Percentiles rank a stretch among this genome's conserved stretches.
phyloP scores from a whole-genome alignment of 37 sponge, comb jelly and placozoan genomes.

The Halichondria panicea region DNA sequence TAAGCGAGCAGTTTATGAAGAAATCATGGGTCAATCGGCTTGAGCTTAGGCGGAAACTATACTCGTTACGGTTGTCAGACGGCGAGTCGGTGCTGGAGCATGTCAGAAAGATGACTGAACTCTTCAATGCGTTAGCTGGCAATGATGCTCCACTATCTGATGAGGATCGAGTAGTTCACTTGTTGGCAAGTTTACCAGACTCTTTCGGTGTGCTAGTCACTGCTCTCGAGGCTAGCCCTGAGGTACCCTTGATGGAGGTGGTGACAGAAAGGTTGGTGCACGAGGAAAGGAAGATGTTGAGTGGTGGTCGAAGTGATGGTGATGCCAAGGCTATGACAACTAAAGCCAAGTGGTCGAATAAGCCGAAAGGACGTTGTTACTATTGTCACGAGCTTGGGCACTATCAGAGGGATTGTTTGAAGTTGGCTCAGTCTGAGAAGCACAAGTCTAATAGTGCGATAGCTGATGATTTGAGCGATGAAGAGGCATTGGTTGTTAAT shows the following conservation, averaged over 20 bases:
- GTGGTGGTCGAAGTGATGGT: no score
- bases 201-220: slow-evolving; percentile 53
- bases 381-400: no score
- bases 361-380: no score
- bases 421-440: neutral
- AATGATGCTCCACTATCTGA: slow-evolving; percentile 20
- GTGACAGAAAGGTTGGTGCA: slow-evolving; percentile 52
- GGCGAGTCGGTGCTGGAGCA: slow-evolving; percentile 45
- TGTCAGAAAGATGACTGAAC: slow-evolving; percentile 37
- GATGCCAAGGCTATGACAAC: no score
- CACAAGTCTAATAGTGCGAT: no score
- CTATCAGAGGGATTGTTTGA: no score
- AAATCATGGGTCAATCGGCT: slow-evolving; percentile 48
- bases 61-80: slow-evolving; percentile 32
- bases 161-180: slow-evolving; percentile 39
- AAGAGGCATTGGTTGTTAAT: no score
- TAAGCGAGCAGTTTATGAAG: slow-evolving; percentile 32
- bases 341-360: no score
- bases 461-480: no score
- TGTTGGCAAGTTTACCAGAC: slow-evolving; percentile 51
- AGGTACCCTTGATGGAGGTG: slow-evolving; percentile 45
- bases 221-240: slow-evolving; percentile 48
- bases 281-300: slow-evolving; percentile 27
- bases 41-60: slow-evolving; percentile 23
- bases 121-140: slow-evolving; percentile 35